A percentile compares a stretch with the other conserved stretches of the same genome.
Conservation (phyloP, 1,140 invertebrate genomes). For the Neelides sp. region DNA sequence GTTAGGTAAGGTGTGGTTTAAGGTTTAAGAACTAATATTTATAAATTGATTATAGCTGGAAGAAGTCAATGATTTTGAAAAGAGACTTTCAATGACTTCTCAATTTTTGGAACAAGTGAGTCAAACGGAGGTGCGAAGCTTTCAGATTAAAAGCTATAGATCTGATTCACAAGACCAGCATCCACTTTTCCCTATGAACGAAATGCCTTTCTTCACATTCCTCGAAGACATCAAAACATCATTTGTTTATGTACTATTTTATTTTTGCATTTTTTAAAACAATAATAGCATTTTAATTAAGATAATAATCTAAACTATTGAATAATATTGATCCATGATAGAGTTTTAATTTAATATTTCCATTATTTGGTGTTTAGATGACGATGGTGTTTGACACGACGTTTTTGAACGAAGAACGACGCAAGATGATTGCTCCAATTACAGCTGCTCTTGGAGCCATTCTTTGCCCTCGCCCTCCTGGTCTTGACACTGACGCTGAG, state of each 20-base stretch:
- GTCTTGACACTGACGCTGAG: conserved; percentile 27
- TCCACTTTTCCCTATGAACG: conserved; percentile 22
- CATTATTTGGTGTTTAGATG: conserved; percentile 40
- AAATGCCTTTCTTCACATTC: conserved; percentile 46
- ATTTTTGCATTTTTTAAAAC: conserved; percentile 36
- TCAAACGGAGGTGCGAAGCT: conserved; percentile 43
- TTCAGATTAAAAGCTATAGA: conserved; percentile 47
- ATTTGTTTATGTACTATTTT: conserved; percentile 76
- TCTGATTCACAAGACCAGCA: conserved; percentile 31
- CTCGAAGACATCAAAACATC: conserved; percentile 67
- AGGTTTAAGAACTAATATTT: background rate
- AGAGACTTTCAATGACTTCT: conserved; percentile 11
- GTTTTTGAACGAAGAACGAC: conserved; percentile 43
- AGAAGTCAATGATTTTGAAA: conserved; percentile 17
- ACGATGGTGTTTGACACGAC: conserved; percentile 58
- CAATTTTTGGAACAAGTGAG: conserved; percentile 16
- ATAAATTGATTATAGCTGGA: conserved; percentile 12
- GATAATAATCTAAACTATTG: too few relatives aligned
- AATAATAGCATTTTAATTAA: conserved; percentile 3
- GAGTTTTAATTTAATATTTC: too few relatives aligned
- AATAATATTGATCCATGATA: too few relatives aligned
- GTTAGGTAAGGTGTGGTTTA: too few relatives aligned
- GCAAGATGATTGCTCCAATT: conserved; percentile 46
- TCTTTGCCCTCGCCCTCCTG: conserved; percentile 41
- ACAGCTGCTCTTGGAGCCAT: conserved; percentile 53